Percentiles rank a stretch among this genome's conserved stretches.
These are phyloP conservation scores for Polyploca ridens DNA, from an alignment of 2,888 invertebrate genomes.

Conservation along the genomic window DNA sequence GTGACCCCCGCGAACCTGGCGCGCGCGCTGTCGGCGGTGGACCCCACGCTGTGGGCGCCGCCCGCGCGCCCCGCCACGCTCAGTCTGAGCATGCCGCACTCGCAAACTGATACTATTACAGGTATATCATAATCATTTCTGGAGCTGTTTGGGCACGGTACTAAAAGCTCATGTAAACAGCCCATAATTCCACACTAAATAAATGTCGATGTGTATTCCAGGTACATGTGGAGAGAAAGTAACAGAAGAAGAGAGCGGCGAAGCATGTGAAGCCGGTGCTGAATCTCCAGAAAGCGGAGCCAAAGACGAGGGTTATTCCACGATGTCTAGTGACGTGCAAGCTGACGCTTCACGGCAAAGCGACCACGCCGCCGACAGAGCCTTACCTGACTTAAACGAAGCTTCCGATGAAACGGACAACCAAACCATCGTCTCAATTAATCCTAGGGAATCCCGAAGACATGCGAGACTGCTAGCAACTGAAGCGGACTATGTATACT, in stretches of 20 bases:
- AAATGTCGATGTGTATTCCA: slow-evolving; percentile 38
- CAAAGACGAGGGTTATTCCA: slow-evolving; percentile 92
- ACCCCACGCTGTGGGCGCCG: slow-evolving; percentile 88
- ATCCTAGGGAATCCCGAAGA: slow-evolving; percentile 76
- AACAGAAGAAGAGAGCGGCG: slow-evolving; percentile 74
- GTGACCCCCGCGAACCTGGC: slow-evolving; percentile 86
- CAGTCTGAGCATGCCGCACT: slow-evolving; percentile 87
- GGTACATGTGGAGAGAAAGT: slow-evolving; percentile 66
- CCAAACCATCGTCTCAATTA: slow-evolving; percentile 81
- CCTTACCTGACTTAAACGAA: slow-evolving; percentile 89
- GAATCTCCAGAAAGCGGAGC: slow-evolving; percentile 91
- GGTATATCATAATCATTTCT: slow-evolving; percentile 40
- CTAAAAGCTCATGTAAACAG: no score
- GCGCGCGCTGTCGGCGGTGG: slow-evolving; percentile 86
- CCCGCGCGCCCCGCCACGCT: slow-evolving; percentile 88
- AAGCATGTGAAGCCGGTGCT: slow-evolving; percentile 88
- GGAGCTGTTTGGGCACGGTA: no score
- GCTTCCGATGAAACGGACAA: slow-evolving; percentile 89
- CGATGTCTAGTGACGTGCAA: slow-evolving; percentile 93
- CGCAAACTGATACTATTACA: slow-evolving; percentile 62
- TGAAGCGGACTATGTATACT: slow-evolving; percentile 88
- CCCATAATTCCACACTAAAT: no score
- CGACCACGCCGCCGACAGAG: slow-evolving; percentile 82
- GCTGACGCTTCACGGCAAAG: slow-evolving; percentile 87
- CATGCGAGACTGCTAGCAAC: slow-evolving; percentile 83